These are phyloP conservation scores for Rhabdomys pumilio DNA, from an alignment of 2,797 vertebrate species.

Conservation along the genomic window DNA sequence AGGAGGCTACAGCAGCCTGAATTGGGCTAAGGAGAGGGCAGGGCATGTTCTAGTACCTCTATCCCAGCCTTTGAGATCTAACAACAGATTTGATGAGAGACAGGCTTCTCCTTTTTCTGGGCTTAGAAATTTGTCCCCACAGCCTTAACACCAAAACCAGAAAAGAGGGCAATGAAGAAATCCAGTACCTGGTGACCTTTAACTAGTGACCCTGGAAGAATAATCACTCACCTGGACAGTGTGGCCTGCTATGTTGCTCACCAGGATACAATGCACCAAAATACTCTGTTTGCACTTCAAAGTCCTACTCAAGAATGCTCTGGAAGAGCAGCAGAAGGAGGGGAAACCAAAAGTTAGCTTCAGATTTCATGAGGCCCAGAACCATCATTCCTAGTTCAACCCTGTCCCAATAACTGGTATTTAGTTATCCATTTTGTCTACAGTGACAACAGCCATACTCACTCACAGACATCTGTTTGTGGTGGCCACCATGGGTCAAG, in stretches of 20 bases:
- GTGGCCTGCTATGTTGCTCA: background rate
- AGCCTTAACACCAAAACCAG: background rate
- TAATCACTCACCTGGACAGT: background rate
- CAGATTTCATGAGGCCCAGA: background rate
- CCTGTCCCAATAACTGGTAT: background rate
- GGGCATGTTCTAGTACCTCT: background rate
- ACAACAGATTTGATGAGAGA: background rate
- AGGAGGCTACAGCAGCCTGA: background rate
- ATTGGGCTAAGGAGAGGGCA: background rate
- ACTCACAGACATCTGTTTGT: background rate
- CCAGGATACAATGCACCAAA: accelerated
- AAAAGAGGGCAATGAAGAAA: background rate
- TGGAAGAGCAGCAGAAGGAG: background rate
- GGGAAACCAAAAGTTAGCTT: background rate
- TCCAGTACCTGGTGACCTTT: background rate
- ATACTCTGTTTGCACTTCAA: background rate
- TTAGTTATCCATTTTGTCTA: background rate
- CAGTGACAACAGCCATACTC: background rate
- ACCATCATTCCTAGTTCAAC: background rate
- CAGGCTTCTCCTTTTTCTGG: no score
- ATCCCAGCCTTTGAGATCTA: background rate
- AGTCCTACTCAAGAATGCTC: background rate
- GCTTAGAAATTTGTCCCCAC: background rate
- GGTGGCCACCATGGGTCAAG: no score
- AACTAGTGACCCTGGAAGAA: background rate